Conservation (phyloP, 1,140 invertebrate genomes). For the Wiebesia pumilae region DNA sequence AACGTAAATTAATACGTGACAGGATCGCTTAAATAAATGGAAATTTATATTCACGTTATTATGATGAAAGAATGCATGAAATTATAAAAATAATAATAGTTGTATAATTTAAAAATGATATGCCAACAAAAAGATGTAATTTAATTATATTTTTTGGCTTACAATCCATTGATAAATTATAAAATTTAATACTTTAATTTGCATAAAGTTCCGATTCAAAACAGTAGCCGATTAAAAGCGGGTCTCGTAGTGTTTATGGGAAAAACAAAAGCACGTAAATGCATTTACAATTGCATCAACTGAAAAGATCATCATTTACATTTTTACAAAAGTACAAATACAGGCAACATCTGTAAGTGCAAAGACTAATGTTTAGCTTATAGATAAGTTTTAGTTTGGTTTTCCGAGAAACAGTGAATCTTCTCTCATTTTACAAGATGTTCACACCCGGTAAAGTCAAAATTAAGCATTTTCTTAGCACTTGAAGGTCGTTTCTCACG, state of each 20-base stretch:
- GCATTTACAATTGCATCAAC: background rate
- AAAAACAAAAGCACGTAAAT: background rate
- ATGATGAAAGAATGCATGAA: too few species aligned
- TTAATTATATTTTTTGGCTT: too few species aligned
- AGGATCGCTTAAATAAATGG: too few species aligned
- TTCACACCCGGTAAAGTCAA: constrained; percentile 30
- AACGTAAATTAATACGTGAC: too few species aligned
- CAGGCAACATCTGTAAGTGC: too few species aligned
- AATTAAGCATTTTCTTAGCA: constrained; percentile 31
- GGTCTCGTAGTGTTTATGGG: background rate
- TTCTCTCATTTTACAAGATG: background rate
- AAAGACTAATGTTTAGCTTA: background rate
- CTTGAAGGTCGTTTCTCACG: background rate
- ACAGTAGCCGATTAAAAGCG: background rate
- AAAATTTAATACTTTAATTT: too few species aligned
- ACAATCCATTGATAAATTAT: too few species aligned
- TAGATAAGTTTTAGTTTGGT: background rate
- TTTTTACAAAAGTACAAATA: background rate
- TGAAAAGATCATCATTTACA: background rate
- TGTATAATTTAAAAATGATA: too few species aligned
- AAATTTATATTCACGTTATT: too few species aligned
- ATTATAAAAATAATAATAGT: too few species aligned
- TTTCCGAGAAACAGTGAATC: background rate
- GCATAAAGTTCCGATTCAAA: background rate
- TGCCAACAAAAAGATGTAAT: too few species aligned